Evolutionary conservation across 2,113 vertebrate genomes (phyloP).

Genomic region (Elanoides forficatus): DNA sequence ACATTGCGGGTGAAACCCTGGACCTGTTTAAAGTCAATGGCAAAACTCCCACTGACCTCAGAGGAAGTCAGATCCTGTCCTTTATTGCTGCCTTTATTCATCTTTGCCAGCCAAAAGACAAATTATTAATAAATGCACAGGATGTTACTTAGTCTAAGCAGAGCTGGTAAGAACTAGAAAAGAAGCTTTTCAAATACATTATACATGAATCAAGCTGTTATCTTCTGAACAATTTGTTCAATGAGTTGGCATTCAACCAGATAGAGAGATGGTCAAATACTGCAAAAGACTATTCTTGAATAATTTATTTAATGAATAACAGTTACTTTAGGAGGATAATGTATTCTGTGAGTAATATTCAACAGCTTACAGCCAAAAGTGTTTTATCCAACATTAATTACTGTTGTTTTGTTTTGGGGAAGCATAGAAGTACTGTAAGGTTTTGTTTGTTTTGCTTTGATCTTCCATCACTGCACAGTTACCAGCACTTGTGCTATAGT

Average conservation of each 20-base stretch:
- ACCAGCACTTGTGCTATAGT: not conserved
- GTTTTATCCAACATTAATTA: conserved; percentile 38
- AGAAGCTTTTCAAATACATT: conserved; percentile 43
- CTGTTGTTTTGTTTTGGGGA: not conserved
- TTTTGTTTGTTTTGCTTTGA: conserved; percentile 39
- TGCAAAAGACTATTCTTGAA: conserved; percentile 35
- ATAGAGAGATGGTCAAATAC: conserved; percentile 34
- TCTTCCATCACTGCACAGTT: not conserved
- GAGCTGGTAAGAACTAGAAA: conserved; percentile 14
- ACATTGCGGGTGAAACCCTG: not conserved
- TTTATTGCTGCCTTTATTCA: not conserved
- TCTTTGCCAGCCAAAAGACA: not conserved
- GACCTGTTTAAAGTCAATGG: not conserved
- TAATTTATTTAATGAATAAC: conserved; percentile 48
- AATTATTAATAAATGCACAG: conserved; percentile 28
- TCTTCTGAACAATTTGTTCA: conserved; percentile 46
- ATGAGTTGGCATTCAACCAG: conserved; percentile 44
- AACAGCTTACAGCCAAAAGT: conserved; percentile 6
- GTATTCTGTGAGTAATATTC: conserved; percentile 8
- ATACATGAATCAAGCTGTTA: conserved; percentile 54
- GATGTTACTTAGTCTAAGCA: conserved; percentile 20
- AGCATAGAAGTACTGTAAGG: not conserved
- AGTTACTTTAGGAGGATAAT: not conserved
- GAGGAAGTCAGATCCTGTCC: not conserved
- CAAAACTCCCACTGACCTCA: not conserved